Conservation (phyloP, 2,797 vertebrate genomes). For the Acanthornis magna region DNA sequence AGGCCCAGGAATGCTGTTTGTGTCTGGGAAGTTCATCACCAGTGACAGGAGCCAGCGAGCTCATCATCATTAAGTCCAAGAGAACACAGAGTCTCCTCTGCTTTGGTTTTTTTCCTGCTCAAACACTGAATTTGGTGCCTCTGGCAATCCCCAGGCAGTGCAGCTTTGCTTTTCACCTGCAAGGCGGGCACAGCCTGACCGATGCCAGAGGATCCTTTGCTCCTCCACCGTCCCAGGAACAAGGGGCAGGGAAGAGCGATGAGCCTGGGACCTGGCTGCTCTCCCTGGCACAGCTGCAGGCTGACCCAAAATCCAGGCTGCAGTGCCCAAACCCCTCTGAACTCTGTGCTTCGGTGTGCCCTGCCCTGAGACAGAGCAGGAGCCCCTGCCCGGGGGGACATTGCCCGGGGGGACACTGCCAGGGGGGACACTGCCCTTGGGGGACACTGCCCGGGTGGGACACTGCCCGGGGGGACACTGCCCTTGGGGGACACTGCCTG, state of each 20-base stretch:
- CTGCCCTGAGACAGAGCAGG: background rate
- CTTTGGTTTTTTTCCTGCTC: background rate
- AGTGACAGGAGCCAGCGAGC: background rate
- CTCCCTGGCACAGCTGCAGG: background rate
- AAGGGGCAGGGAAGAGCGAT: background rate
- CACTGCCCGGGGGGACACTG: too few species aligned
- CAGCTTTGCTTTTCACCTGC: fast-evolving
- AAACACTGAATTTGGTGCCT: background rate
- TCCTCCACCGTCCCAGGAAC: background rate
- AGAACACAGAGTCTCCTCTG: background rate
- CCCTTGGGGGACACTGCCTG: too few species aligned
- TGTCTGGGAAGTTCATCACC: background rate
- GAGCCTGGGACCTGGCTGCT: background rate
- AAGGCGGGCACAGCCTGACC: background rate
- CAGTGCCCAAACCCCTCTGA: background rate
- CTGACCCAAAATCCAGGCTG: too few species aligned
- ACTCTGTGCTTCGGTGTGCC: fast-evolving
- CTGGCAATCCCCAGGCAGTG: fast-evolving
- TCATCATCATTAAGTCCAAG: background rate
- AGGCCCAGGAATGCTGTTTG: background rate
- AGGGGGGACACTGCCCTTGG: too few species aligned
- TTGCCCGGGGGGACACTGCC: background rate
- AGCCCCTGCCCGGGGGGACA: background rate
- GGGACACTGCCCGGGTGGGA: too few species aligned
- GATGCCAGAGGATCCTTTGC: background rate